phyloP scores from a whole-genome alignment of 2,888 invertebrate genomes.

The Heteropelma amictum region DNA sequence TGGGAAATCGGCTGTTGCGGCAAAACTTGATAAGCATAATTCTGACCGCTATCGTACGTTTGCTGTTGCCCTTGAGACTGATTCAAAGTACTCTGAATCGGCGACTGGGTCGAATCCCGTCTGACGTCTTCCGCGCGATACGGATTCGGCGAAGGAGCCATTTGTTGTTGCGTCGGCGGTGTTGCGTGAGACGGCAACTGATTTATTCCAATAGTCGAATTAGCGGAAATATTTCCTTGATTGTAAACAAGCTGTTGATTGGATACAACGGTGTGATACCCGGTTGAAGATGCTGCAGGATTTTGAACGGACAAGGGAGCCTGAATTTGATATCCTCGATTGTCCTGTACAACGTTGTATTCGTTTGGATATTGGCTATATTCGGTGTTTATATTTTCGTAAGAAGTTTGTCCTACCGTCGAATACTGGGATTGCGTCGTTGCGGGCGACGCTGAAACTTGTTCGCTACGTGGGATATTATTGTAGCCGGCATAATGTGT shows the following conservation, averaged over 20 bases:
- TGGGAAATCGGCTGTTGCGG: constrained; percentile 17
- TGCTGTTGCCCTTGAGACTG: constrained; percentile 30
- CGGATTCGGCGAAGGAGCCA: background rate
- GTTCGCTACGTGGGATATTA: constrained; percentile 32
- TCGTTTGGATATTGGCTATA: constrained; percentile 41
- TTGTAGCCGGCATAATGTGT: constrained; percentile 58
- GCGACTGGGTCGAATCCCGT: constrained; percentile 45
- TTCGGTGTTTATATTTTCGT: constrained; percentile 27
- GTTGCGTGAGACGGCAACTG: constrained; percentile 41
- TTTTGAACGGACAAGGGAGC: constrained; percentile 9
- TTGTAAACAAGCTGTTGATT: constrained; percentile 23
- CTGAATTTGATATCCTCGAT: constrained; percentile 30
- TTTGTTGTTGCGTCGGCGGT: background rate
- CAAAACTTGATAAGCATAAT: constrained; percentile 43
- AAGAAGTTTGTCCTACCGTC: background rate
- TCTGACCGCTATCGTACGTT: constrained; percentile 39
- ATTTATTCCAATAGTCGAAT: constrained; percentile 8
- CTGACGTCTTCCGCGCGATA: constrained; percentile 32
- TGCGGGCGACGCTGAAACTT: constrained; percentile 23
- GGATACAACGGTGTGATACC: constrained; percentile 21
- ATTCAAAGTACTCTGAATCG: constrained; percentile 31
- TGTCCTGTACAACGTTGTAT: constrained; percentile 25
- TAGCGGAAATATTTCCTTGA: constrained; percentile 23
- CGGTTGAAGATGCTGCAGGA: background rate
- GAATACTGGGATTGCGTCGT: constrained; percentile 39